Evolutionary conservation across 2,888 invertebrate species (phyloP), one percentile per base, ranked within the genome.

Genomic region (Heliothis peltigera): DNA sequence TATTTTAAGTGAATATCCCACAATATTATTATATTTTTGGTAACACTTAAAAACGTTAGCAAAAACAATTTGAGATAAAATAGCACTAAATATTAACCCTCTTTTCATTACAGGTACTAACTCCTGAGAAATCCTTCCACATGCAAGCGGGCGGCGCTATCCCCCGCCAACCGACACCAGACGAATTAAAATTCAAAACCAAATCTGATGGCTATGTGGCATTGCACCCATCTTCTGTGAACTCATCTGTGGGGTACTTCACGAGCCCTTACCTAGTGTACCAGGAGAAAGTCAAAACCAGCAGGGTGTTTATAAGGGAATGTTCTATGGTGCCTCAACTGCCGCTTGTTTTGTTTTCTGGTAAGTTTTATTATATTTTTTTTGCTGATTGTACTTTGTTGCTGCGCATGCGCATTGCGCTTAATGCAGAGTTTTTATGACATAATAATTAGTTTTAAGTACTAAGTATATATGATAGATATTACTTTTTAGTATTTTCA

Each of bases 211-310:
- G 97, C 19, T 96, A 95, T 82, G 98, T 98, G 0, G 92, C 95
- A 15, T 89, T 98, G 1, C 98, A 98, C 89, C 98, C 98, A 0
- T 97, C 97, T 0, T 98, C 98, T 0, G 96, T 98, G 0, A 97
- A 97, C 87, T 96, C 96, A 2, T 93, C 91, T 8, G 92, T 96
- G 0, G 96, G 96, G 0, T 93, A 96, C 82, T 98, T 96, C 84
- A 92, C 96, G 8, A 97, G 97, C 83, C 97, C 98, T 0, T 98
- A 97, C 84, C 87, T 98, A 46, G 97, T 98, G 22, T 98, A 96
- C 84, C 98, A 98, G 85, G 98, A 98, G 87, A 98, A 98, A 88
- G 96, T 98, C 19, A 97, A 97, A 86, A 98, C 98, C 0, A 97
- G 97, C 3, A 95, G 96, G 80, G 96, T 98, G 35, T 98, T 97